A percentile compares a stretch with the other conserved stretches of the same genome.
phyloP scores from a whole-genome alignment of 2,797 vertebrate genomes.

The Sarcoramphus papa region DNA sequence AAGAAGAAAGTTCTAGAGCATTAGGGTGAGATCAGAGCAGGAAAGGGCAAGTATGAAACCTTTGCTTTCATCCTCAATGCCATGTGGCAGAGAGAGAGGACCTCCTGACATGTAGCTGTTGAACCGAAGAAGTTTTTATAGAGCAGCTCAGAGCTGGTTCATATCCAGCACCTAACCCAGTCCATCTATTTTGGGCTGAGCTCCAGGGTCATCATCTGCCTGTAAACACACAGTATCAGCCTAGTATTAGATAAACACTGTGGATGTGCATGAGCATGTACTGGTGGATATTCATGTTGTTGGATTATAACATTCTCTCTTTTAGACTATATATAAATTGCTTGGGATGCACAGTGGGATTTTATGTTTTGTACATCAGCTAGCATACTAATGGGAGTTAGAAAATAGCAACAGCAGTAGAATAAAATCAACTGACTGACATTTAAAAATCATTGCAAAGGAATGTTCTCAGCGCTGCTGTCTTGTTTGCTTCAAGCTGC shows the following conservation, averaged over 20 bases:
- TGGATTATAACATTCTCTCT: not conserved
- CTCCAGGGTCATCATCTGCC: not conserved
- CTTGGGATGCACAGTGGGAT: not conserved
- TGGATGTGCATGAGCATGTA: not conserved
- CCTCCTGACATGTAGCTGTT: not conserved
- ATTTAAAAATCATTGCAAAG: constrained; percentile 58
- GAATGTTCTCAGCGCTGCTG: constrained; percentile 54
- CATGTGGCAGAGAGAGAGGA: not conserved
- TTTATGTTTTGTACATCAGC: constrained; percentile 21
- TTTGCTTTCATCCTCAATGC: not conserved
- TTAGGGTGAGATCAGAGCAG: not conserved
- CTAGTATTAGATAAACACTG: not conserved
- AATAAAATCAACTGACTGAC: constrained; percentile 23
- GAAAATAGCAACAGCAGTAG: constrained; percentile 38
- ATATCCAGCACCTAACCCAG: not conserved
- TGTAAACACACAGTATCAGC: not conserved
- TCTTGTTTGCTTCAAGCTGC: constrained; percentile 32
- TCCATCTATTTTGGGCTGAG: not conserved
- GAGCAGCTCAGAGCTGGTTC: not conserved
- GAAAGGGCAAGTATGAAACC: not conserved
- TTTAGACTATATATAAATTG: not conserved
- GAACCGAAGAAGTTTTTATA: not conserved
- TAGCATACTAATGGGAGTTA: not conserved
- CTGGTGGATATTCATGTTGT: not conserved
- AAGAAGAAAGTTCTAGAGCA: not conserved